Base-by-base conservation (phyloP, 2,797 vertebrate genomes). In the Babyrousa celebensis region DNA sequence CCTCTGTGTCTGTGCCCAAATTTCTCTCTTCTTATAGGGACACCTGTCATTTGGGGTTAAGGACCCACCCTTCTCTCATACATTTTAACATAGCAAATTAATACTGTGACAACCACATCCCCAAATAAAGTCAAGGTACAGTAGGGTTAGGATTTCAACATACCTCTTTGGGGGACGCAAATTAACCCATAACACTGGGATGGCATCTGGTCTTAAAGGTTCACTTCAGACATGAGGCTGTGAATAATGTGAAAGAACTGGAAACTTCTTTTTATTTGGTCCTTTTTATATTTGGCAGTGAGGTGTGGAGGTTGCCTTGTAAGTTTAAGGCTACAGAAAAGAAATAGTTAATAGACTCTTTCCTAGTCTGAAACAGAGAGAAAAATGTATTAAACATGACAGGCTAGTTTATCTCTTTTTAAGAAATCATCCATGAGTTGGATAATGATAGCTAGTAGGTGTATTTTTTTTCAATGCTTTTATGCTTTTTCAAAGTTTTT, bases 351-450 rank as follows among this genome's bases (percentile, higher is more conserved):
- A 52, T 10, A 82, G 60, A 43, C 10, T n/a, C 86, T 23, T 94
- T 48, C 23, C 29, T 85, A 70, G 32, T 87, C 20, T 48, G 43
- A 48, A 48, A n/a, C n/a, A 48, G 6, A 48, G 43, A 7, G 43
- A 82, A 71, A 90, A 78, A 74, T 52, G 0, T 79, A 78, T 88
- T 84, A 32, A 91, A 91, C 89, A 78, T 82, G 40, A 58, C 16
- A 83, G 18, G 20, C 10, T 77, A 71, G 16, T 60, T 78, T 96
- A 67, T 6, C 8, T 54, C 12, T 93, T 89, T 89, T 68, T 12
- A 67, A 79, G 52, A 25, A 77, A 84, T 77, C 18, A 90, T 25
- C 18, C 87, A 4, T 27, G 6, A 83, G 17, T 71, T 88, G 85
- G 29, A 12, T 75, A 80, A 85, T 65, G n/a, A 78, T 0, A n/a